Conservation (phyloP, 2,797 vertebrate genomes). For the Sphenopsis melanotis region DNA sequence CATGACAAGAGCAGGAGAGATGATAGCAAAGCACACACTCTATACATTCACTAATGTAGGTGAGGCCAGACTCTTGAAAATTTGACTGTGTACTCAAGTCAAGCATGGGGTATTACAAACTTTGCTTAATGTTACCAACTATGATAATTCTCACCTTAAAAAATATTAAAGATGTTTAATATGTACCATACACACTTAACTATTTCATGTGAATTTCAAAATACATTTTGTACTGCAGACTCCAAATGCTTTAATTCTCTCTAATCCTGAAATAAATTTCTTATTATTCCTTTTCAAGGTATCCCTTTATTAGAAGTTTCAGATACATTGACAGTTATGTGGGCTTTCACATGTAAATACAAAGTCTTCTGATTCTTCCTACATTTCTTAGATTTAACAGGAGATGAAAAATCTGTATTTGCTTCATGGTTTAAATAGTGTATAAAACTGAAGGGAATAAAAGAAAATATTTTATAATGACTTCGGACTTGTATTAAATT, state of each 20-base stretch:
- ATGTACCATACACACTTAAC: background rate
- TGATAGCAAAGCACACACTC: background rate
- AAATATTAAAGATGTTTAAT: background rate
- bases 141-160: background rate
- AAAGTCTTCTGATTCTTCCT: background rate
- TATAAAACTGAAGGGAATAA: background rate
- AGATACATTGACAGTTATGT: background rate
- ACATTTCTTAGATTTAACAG: background rate
- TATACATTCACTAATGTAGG: background rate
- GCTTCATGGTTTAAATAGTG: background rate
- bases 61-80: background rate
- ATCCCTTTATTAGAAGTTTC: background rate
- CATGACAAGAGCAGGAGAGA: background rate
- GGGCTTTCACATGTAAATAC: rapidly evolving
- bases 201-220: background rate
- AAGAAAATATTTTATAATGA: background rate
- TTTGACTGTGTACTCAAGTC: background rate
- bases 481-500: background rate
- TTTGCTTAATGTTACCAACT: background rate
- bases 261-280: background rate
- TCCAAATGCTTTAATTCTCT: background rate
- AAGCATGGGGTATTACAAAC: background rate
- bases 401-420: background rate
- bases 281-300: background rate
- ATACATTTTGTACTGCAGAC: background rate